A percentile compares a stretch with the other conserved stretches of the same genome.
Conservation (phyloP, 2,797 vertebrate species). For the Fratercula arctica region DNA sequence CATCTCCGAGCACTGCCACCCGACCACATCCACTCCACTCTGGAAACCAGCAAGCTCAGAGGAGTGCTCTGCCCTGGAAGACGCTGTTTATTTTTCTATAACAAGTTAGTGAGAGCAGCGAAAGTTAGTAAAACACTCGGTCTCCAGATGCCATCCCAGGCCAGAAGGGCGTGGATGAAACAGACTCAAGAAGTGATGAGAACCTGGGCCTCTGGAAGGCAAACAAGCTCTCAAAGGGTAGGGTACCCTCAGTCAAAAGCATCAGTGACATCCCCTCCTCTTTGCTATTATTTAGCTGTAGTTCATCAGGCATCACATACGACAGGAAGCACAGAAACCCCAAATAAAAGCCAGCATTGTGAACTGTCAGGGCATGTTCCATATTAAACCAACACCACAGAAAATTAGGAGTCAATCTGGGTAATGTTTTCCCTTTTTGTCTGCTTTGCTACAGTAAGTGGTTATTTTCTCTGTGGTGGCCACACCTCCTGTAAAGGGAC, state of each 20-base stretch:
- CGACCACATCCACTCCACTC: neutral
- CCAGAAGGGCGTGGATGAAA: accelerated
- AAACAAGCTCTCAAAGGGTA: neutral
- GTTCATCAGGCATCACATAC: accelerated
- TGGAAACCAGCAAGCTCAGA: neutral
- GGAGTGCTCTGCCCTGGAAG: neutral
- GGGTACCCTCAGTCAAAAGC: neutral
- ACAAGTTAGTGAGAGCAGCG: accelerated
- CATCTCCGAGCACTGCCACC: neutral
- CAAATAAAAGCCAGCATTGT: accelerated
- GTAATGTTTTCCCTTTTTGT: neutral
- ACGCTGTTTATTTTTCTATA: neutral
- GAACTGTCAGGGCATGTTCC: neutral
- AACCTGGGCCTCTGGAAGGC: neutral
- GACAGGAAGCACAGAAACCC: neutral
- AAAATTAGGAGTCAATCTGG: neutral
- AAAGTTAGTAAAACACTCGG: accelerated
- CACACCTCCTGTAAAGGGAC: constrained; percentile 9
- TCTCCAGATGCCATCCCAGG: neutral
- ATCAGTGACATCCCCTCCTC: neutral
- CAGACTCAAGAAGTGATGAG: neutral
- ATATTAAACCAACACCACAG: neutral
- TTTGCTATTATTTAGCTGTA: accelerated
- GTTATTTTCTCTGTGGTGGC: constrained; percentile 41
- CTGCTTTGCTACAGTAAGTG: constrained; percentile 10